These are phyloP conservation scores for Cichladusa arquata DNA, from an alignment of 2,113 vertebrate genomes.

Conservation along the genomic window DNA sequence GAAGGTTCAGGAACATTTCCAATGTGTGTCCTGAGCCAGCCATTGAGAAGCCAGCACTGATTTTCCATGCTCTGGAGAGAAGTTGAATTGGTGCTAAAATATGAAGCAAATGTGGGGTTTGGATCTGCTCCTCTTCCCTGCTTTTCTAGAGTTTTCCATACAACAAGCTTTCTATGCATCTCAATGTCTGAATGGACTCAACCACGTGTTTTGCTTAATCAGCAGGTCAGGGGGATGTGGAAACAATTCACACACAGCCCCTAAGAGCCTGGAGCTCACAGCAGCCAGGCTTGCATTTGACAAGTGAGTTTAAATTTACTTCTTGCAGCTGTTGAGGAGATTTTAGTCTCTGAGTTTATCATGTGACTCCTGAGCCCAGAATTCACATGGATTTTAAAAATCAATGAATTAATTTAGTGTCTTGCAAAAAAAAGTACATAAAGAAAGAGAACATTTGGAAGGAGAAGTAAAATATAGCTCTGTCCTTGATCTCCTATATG, in stretches of 20 bases:
- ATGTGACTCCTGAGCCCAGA: not conserved
- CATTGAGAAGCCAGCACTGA: not conserved
- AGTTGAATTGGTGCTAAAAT: not conserved
- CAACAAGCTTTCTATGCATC: not conserved
- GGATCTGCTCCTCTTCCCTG: not conserved
- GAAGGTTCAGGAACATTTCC: not conserved
- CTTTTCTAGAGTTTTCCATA: constrained; percentile 5
- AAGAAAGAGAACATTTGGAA: not conserved
- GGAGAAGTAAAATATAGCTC: not conserved
- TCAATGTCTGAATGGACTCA: not conserved
- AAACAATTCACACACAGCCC: not conserved
- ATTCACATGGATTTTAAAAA: not conserved
- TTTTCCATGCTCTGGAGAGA: not conserved
- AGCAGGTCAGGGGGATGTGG: not conserved
- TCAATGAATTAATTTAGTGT: not conserved
- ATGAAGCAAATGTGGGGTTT: not conserved
- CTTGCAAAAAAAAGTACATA: not conserved
- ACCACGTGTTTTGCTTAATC: not conserved
- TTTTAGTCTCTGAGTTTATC: not conserved
- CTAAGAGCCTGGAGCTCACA: not conserved
- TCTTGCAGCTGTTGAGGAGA: not conserved
- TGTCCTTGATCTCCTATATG: not conserved
- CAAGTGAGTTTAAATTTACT: constrained; percentile 4
- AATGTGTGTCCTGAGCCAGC: not conserved
- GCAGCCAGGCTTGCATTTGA: not conserved